Evolutionary conservation across 2,888 invertebrate species (phyloP).

Genomic region (Lacanobia oleracea): DNA sequence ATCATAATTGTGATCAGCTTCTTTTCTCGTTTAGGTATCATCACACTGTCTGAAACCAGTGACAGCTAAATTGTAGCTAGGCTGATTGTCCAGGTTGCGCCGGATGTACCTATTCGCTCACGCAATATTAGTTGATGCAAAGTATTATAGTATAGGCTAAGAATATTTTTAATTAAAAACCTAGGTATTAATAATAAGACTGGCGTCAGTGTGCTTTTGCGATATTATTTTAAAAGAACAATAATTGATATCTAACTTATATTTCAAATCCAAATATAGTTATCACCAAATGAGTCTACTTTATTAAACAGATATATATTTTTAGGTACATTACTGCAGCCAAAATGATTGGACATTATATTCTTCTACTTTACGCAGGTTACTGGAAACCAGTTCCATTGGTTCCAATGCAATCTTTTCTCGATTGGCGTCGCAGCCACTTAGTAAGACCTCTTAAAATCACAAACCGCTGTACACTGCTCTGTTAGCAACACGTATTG

Average conservation of each 20-base stretch:
- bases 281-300: neutral
- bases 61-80: neutral
- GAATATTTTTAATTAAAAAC: neutral
- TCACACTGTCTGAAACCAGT: neutral
- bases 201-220: conserved; percentile 8
- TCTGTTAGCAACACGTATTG: conserved; percentile 40
- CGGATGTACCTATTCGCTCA: neutral
- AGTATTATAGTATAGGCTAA: neutral
- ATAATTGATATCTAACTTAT: neutral
- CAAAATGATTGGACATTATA: conserved; percentile 25
- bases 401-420: conserved; percentile 63
- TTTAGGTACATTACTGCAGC: neutral
- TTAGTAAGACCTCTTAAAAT: conserved; percentile 54
- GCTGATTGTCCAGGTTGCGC: neutral
- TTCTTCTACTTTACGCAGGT: conserved; percentile 36
- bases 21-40: neutral
- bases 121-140: neutral
- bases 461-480: conserved; percentile 23
- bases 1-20: neutral
- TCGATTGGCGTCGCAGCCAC: conserved; percentile 56
- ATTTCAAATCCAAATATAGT: neutral
- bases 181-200: neutral
- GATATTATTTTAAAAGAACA: neutral
- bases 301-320: neutral
- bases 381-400: conserved; percentile 64